Percentiles rank a stretch among this genome's conserved stretches.
These are phyloP conservation scores for Galagoides demidoff DNA, from an alignment of 2,797 vertebrate species.

Conservation along the genomic window DNA sequence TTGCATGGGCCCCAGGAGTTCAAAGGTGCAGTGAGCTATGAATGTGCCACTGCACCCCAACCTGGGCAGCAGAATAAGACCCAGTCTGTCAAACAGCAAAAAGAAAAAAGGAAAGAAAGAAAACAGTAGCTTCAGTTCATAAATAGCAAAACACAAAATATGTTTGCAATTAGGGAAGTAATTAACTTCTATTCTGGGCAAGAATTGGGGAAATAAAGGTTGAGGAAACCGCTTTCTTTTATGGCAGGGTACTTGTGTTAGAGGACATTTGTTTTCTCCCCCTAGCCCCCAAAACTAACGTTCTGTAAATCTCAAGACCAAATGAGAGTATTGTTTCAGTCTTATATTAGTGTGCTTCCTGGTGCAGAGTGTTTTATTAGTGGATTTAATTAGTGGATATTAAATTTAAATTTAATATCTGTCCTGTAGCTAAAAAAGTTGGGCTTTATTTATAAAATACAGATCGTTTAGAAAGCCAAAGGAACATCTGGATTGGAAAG, in stretches of 20 bases:
- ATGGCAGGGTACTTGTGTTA: not conserved
- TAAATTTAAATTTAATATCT: conserved; percentile 44
- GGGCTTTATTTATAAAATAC: not conserved
- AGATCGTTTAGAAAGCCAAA: not conserved
- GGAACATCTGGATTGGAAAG: not conserved
- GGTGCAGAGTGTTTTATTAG: not conserved
- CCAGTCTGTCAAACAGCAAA: not conserved
- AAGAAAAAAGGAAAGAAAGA: not conserved
- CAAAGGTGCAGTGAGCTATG: not conserved
- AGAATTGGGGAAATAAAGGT: not conserved
- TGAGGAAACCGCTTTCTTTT: not conserved
- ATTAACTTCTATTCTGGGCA: conserved; percentile 40
- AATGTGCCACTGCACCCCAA: not conserved
- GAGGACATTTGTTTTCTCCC: not conserved
- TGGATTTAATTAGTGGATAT: too few species aligned
- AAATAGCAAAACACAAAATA: not conserved
- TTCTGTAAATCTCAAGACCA: not conserved
- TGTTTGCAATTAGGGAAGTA: not conserved
- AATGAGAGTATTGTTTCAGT: not conserved
- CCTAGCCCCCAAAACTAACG: not conserved
- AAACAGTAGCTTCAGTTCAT: not conserved
- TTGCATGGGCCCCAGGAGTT: not conserved
- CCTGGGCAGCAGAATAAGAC: not conserved
- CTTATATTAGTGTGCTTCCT: not conserved
- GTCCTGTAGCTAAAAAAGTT: not conserved